Evolutionary conservation across 2,888 invertebrate species (phyloP).

Genomic region (Sesamia inferens): DNA sequence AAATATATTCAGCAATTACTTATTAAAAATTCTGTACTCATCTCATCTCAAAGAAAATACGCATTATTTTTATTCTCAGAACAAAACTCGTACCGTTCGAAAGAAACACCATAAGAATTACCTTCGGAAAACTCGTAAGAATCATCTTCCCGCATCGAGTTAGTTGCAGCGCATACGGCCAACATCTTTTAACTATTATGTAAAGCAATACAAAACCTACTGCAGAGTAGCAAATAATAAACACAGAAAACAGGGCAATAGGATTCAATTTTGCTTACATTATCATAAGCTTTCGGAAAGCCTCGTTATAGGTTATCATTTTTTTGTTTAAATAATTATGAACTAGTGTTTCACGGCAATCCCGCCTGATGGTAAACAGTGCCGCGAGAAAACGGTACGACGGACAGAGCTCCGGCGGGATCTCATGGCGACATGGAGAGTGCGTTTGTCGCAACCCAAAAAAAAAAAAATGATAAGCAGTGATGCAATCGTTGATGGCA

Average conservation of each 20-base stretch:
- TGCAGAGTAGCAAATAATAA: slow-evolving; percentile 32
- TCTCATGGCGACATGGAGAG: too few relatives aligned
- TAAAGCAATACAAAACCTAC: slow-evolving; percentile 26
- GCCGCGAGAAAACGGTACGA: too few relatives aligned
- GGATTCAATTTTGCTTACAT: neutral
- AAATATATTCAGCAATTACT: neutral
- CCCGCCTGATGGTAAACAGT: too few relatives aligned
- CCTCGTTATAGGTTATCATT: neutral
- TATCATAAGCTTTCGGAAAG: neutral
- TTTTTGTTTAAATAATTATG: neutral
- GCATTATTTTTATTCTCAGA: slow-evolving; percentile 14
- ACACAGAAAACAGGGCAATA: slow-evolving; percentile 12
- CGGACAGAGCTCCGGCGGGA: too few relatives aligned
- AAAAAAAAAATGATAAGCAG: too few relatives aligned
- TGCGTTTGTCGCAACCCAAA: too few relatives aligned
- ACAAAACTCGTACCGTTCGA: slow-evolving; percentile 8
- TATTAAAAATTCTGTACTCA: neutral
- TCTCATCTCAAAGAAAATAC: neutral
- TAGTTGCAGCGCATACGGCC: slow-evolving; percentile 29
- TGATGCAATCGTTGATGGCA: too few relatives aligned
- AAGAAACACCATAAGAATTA: slow-evolving; percentile 25
- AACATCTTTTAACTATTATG: slow-evolving; percentile 48
- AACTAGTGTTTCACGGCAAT: too few relatives aligned
- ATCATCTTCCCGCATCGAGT: slow-evolving; percentile 33
- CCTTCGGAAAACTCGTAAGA: slow-evolving; percentile 41